A percentile compares a stretch with the other conserved stretches of the same genome.
phyloP scores from a whole-genome alignment of 2,888 invertebrate species.

The Caenorhabditis sp. region DNA sequence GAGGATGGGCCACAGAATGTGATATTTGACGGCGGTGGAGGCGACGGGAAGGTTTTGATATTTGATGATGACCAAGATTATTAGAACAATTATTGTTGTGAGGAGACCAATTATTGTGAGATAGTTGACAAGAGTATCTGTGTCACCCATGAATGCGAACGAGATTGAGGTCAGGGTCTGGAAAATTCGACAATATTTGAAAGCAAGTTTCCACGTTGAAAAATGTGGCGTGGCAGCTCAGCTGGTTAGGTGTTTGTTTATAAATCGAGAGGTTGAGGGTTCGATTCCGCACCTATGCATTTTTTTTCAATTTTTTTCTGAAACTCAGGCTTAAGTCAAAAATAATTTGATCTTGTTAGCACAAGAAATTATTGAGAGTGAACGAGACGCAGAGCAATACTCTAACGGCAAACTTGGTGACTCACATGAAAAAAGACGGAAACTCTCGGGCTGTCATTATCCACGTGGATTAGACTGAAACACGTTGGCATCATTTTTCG shows the following conservation, averaged over 20 bases:
- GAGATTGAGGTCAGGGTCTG: slow-evolving; percentile 43
- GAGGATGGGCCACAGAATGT: slow-evolving; percentile 44
- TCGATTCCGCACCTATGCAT: too few species aligned
- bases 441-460: slow-evolving; percentile 51
- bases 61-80: slow-evolving; percentile 48
- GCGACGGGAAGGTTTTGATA: slow-evolving; percentile 47
- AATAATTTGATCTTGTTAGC: too few species aligned
- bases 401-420: too few species aligned
- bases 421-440: slow-evolving; percentile 49
- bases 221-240: too few species aligned
- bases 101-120: slow-evolving; percentile 45
- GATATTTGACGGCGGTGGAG: slow-evolving; percentile 42
- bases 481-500: slow-evolving; percentile 51
- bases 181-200: slow-evolving; percentile 8
- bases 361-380: too few species aligned
- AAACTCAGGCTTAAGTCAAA: too few species aligned
- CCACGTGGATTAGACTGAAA: slow-evolving; percentile 47
- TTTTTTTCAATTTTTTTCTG: too few species aligned
- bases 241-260: too few species aligned
- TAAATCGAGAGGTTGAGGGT: too few species aligned
- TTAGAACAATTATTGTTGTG: slow-evolving; percentile 36
- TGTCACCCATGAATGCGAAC: slow-evolving; percentile 51
- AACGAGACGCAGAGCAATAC: neutral
- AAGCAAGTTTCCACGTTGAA: neutral
- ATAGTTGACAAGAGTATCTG: slow-evolving; percentile 49